phyloP scores from a whole-genome alignment of 2,113 vertebrate species.

The Cathartes aura region DNA sequence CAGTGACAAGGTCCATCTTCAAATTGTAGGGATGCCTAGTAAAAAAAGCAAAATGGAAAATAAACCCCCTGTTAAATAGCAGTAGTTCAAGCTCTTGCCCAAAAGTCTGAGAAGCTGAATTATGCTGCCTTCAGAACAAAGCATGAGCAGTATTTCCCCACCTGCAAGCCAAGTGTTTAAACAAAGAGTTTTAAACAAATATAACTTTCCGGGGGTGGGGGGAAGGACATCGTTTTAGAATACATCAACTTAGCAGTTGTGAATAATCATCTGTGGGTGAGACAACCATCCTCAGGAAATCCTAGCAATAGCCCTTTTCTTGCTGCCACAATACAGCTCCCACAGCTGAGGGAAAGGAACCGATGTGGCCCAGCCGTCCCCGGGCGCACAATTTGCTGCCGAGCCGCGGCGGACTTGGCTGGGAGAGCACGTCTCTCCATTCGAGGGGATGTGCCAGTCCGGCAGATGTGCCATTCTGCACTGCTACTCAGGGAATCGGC shows the following conservation, averaged over 20 bases:
- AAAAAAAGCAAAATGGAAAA: background rate
- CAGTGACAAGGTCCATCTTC: background rate
- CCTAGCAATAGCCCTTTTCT: constrained; percentile 19
- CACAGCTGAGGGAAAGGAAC: constrained; percentile 5
- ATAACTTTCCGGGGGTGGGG: background rate
- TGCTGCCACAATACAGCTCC: constrained; percentile 27
- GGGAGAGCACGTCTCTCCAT: accelerated
- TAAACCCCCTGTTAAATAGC: background rate
- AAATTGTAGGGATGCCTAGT: background rate
- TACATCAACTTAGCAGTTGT: background rate
- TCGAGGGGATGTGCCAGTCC: accelerated
- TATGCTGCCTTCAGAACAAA: background rate
- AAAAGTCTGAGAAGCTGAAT: constrained; percentile 11
- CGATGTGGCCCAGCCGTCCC: background rate
- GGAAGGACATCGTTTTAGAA: background rate
- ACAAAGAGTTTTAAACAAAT: constrained; percentile 61
- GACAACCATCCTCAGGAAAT: constrained; percentile 68
- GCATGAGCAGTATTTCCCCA: constrained; percentile 54
- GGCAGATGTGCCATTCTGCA: background rate
- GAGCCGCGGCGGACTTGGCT: accelerated
- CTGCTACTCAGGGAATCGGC: background rate
- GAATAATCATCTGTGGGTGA: constrained; percentile 35
- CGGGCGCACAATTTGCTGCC: background rate
- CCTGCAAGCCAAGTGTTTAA: constrained; percentile 59
- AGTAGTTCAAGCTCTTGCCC: background rate